Base-by-base conservation (phyloP, 2,888 invertebrate genomes). In the Agrotis segetum region DNA sequence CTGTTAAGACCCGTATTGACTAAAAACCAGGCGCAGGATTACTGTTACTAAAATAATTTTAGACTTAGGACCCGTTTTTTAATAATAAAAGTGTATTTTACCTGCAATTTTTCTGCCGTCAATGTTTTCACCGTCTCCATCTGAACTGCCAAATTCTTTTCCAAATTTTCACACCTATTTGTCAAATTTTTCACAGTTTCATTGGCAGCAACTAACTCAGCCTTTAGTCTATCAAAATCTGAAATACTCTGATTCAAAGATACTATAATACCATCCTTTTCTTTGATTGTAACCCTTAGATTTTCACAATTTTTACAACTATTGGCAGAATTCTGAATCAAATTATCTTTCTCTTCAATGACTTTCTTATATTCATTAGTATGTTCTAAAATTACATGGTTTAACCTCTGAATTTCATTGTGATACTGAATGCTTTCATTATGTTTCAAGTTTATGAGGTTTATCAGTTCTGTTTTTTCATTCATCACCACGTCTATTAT, bases 351-450 rank as follows among this genome's bases (percentile, higher is more conserved):
- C 71, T 94, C 94, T 81, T 93, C 93, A 17, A 92, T 74, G 0
- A 92, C 66, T 67, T 81, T 90, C 76, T 93, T 93, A 56, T 91
- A 93, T 79, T 96, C 94, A 71, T 92, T 92, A 5, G 86, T 92
- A 85, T 97, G 96, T 78, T 97, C 97, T 34, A 96, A 88, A 14
- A 97, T 83, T 1, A 97, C 93, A 72, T 97, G 96, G 71, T 97
- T 97, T 56, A 99, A 92, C 44, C 98, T 96, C 90, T 99, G 98
- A 72, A 99, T 98, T 95, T 99, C 99, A 46, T 96, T 96, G 87
- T 99, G 98, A 90, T 99, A 99, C 77, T 97, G 97, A 44, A 98
- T 92, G 88, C 97, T 98, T 94, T 99, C 99, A 73, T 98, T 97
- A 87, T 99, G 99, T 92, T 99, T 99, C 70, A 97, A 96, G 86